Evolutionary conservation across 2,113 vertebrate species (phyloP).

Genomic region (Sturnus vulgaris): DNA sequence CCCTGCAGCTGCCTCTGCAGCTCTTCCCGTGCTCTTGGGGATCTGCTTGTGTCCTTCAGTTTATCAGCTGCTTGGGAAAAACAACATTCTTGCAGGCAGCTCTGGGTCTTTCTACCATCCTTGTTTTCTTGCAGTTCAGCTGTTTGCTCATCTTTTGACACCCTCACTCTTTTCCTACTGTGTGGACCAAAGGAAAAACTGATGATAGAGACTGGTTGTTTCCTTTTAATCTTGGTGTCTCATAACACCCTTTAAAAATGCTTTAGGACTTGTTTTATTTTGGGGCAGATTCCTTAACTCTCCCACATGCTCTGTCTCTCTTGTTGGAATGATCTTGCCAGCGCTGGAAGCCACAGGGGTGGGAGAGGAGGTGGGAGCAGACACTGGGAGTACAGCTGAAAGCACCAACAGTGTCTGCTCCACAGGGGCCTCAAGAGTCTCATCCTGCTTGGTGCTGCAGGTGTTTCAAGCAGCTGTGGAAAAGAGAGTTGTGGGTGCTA

Average conservation of each 20-base stretch:
- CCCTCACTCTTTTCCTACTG: neutral
- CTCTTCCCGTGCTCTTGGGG: rapidly evolving
- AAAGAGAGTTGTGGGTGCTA: neutral
- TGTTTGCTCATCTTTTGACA: neutral
- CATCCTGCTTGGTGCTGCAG: neutral
- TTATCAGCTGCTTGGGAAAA: neutral
- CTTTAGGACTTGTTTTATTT: neutral
- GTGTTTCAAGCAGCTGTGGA: neutral
- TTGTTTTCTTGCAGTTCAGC: neutral
- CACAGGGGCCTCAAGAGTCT: rapidly evolving
- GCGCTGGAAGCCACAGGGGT: rapidly evolving
- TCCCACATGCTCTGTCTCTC: neutral
- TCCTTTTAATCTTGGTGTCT: neutral
- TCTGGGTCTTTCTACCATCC: neutral
- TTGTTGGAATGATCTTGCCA: neutral
- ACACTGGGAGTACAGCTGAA: rapidly evolving
- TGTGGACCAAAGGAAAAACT: neutral
- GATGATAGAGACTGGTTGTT: rapidly evolving
- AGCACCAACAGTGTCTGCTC: neutral
- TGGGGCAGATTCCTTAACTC: neutral
- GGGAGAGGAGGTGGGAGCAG: neutral
- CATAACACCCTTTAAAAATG: neutral
- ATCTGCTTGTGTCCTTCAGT: neutral
- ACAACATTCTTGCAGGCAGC: neutral
- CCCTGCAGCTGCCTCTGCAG: neutral